A percentile compares a stretch with the other conserved stretches of the same genome.
Evolutionary conservation across 1,140 invertebrate species (phyloP).

Genomic region (Sycophaga agraensis): DNA sequence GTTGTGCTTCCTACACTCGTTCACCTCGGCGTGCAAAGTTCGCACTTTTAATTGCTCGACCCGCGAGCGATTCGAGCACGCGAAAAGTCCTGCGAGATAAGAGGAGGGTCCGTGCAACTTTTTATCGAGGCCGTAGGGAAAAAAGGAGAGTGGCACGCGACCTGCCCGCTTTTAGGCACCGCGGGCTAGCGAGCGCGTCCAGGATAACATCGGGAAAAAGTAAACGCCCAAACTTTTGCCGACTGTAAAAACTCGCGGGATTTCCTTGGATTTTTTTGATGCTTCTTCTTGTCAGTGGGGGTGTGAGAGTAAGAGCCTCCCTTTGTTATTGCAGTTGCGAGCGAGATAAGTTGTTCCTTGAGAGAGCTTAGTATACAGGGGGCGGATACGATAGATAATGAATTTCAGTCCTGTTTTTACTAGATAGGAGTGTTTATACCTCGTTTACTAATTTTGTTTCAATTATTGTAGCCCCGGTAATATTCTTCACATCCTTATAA

Average conservation of each 20-base stretch:
- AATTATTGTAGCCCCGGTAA: too few species aligned
- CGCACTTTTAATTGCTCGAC: slow-evolving; percentile 9
- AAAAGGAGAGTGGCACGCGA: slow-evolving; percentile 8
- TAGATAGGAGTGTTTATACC: too few species aligned
- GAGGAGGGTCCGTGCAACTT: slow-evolving; percentile 12
- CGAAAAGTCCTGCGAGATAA: slow-evolving; percentile 22
- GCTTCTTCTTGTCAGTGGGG: too few species aligned
- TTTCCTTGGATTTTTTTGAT: background rate
- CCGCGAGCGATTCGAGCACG: slow-evolving; percentile 16
- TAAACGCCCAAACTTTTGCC: slow-evolving; percentile 6
- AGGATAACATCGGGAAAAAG: slow-evolving; percentile 8
- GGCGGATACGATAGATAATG: too few species aligned
- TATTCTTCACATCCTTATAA: too few species aligned
- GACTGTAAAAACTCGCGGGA: too few species aligned
- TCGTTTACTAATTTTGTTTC: too few species aligned
- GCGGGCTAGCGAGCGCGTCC: background rate
- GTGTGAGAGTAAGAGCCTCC: too few species aligned
- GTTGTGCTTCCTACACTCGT: too few species aligned
- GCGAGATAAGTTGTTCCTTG: too few species aligned
- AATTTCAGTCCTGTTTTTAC: too few species aligned
- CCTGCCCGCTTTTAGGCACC: slow-evolving; percentile 11
- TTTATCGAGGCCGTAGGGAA: slow-evolving; percentile 6
- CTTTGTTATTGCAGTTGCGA: background rate
- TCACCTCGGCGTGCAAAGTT: slow-evolving; percentile 13
- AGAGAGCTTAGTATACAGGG: too few species aligned